phyloP scores from a whole-genome alignment of 2,888 invertebrate genomes.

The Crematogaster levior region DNA sequence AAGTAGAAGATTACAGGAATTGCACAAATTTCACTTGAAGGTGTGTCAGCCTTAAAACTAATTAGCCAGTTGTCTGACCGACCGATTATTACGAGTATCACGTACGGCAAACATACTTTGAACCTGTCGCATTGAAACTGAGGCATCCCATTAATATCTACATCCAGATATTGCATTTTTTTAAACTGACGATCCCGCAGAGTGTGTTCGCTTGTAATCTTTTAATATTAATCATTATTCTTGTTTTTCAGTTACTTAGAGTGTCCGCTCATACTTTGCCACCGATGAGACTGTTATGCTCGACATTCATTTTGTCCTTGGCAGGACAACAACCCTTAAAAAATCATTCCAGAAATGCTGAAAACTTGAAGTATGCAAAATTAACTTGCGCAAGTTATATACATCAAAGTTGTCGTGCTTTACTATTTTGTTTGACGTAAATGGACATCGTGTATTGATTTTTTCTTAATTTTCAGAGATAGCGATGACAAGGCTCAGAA shows the following conservation, averaged over 20 bases:
- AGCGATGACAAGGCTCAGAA: conserved; percentile 59
- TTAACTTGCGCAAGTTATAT: background rate
- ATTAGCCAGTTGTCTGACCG: conserved; percentile 60
- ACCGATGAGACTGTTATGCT: conserved; percentile 83
- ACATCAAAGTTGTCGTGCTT: background rate
- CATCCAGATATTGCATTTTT: background rate
- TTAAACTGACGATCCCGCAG: background rate
- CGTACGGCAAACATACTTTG: conserved; percentile 37
- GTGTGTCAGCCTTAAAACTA: conserved; percentile 70
- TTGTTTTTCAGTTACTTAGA: conserved; percentile 77
- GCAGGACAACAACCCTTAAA: conserved; percentile 68
- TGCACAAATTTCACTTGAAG: conserved; percentile 75
- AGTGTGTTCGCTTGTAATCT: background rate
- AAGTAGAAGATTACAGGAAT: conserved; percentile 80
- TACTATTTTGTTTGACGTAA: background rate
- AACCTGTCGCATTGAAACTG: background rate
- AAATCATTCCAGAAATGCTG: conserved; percentile 66
- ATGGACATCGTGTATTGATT: background rate
- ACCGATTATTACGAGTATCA: conserved; percentile 45
- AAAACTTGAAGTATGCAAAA: conserved; percentile 62
- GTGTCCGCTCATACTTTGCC: conserved; percentile 85
- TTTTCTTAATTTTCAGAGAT: conserved; percentile 39
- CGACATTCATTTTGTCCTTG: conserved; percentile 82
- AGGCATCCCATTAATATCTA: background rate
- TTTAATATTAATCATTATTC: conserved; percentile 22